Evolutionary conservation across 2,797 vertebrate genomes (phyloP), one percentile per base, ranked within the genome.

Genomic region (Fistularia tabacaria): DNA sequence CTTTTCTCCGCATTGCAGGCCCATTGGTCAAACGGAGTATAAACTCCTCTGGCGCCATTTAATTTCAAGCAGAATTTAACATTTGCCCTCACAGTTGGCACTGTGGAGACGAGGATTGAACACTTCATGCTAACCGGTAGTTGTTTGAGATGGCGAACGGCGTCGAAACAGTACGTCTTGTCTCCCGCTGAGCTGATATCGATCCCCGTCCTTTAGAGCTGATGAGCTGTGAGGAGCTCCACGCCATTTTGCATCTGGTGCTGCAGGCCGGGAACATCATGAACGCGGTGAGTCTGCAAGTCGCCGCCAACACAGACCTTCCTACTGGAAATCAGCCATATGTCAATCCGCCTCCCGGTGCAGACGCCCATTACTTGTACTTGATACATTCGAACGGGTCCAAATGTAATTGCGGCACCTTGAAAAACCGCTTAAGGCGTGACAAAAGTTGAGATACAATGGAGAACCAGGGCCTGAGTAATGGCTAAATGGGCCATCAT

Each of bases 211-310:
- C 58, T 79, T 36, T 77, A 99, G 97, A 96, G 79, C 71, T 99
- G 74, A 94, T 98, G 94, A 90, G 84, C 12, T 98, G 97, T 72
- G 95, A 95, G 76, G 95, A 97, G 57, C 91, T 99, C 25, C 96
- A 98, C 72, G 93, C 95, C 40, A 93, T 98, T 78, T 79, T 99
- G 62, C 95, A 97, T 83, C 89, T 99, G 89, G 96, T 98, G 79
- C 92, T 99, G 54, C 97, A 98, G 79, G 95, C 97, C 8, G 96
- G 97, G 60, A 99, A 99, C 85, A 98, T 99, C 86, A 98, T 99
- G 96, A 99, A 99, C 58, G 95, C 95, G 37, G 97, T 98, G 87
- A 94, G 94, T 90, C 14, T 10, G 14, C 6, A 9, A 8, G 8
- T 51, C 41, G n/a, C 10, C 13, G 10, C 12, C 25, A 25, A 25